Percentiles rank a stretch among this genome's conserved stretches.
Evolutionary conservation across 2,113 vertebrate species (phyloP).

Genomic region (Gambusia affinis): DNA sequence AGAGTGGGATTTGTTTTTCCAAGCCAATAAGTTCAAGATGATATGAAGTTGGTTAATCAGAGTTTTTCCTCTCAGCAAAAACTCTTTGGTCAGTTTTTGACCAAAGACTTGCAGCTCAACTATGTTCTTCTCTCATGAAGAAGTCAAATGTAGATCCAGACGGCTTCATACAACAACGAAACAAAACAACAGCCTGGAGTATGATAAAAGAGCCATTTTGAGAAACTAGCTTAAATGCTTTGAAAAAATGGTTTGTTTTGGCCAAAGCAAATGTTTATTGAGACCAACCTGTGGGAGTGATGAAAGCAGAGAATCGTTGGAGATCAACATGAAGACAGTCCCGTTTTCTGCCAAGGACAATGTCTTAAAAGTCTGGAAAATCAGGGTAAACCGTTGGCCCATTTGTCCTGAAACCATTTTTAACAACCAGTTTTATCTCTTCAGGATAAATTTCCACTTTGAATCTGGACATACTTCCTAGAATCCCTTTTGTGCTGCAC

Average conservation of each 20-base stretch:
- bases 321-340: neutral
- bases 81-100: too few species aligned
- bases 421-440: neutral
- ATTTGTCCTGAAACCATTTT: neutral
- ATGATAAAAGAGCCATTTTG: too few species aligned
- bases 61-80: too few species aligned
- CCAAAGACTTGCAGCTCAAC: too few species aligned
- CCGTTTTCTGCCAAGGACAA: neutral
- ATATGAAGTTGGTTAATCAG: too few species aligned
- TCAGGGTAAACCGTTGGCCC: neutral
- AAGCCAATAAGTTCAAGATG: too few species aligned
- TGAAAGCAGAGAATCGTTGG: too few species aligned
- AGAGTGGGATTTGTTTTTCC: too few species aligned
- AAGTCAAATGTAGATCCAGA: too few species aligned
- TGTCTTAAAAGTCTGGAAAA: neutral
- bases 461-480: neutral
- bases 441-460: neutral
- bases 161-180: too few species aligned
- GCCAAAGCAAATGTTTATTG: neutral
- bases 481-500: conserved; percentile 4
- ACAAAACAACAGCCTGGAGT: too few species aligned
- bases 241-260: neutral
- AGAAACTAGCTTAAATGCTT: neutral
- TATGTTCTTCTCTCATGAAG: too few species aligned
- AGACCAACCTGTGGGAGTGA: neutral